Evolutionary conservation across 2,113 vertebrate genomes (phyloP).

Genomic region (Hylia prasina): DNA sequence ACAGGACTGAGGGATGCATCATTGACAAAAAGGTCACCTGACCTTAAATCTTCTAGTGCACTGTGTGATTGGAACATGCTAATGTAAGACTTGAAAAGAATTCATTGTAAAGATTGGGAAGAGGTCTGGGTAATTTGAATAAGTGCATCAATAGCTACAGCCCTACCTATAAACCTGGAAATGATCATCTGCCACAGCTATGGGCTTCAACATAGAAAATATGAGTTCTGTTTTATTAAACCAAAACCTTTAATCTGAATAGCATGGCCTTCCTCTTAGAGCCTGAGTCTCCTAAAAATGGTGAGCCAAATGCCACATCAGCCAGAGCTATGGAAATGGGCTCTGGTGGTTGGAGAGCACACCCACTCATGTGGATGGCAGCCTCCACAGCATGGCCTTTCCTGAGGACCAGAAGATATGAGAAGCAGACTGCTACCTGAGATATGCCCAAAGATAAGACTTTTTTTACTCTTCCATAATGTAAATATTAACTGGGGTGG

Average conservation of each 20-base stretch:
- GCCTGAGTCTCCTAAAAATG: not conserved
- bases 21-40: not conserved
- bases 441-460: not conserved
- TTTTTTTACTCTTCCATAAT: not conserved
- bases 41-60: not conserved
- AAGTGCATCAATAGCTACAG: not conserved
- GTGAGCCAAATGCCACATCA: not conserved
- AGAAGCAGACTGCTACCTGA: not conserved
- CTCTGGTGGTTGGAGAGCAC: not conserved
- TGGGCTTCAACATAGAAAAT: not conserved
- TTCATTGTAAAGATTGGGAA: not conserved
- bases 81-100: not conserved
- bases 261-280: not conserved
- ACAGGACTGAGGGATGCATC: not conserved
- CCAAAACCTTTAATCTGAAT: not conserved
- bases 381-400: not conserved
- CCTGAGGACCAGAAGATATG: not conserved
- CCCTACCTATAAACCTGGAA: not conserved
- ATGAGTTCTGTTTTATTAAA: not conserved
- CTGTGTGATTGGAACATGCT: not conserved
- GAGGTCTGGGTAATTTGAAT: not conserved
- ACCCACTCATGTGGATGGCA: accelerated
- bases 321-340: not conserved
- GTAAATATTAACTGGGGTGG: not conserved
- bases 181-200: not conserved